Evolutionary conservation across 2,113 vertebrate species (phyloP), one percentile per base, ranked within the genome.

Genomic region (Hepsetus odoe): DNA sequence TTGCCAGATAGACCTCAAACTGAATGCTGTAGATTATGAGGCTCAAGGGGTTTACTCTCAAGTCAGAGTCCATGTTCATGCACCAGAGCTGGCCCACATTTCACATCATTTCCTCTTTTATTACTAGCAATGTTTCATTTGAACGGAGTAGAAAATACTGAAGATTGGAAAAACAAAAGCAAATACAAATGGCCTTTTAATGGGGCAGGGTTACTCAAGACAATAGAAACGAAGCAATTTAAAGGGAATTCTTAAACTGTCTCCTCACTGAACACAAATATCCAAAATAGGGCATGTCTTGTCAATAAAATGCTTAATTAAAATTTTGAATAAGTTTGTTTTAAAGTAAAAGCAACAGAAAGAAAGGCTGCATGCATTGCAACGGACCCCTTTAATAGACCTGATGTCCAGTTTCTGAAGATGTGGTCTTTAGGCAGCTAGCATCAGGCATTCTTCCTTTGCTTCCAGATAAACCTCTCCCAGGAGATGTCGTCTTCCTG

Each of bases 391-490:
- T n/a, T n/a, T n/a, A n/a, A n/a, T n/a, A n/a, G n/a, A n/a, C n/a
- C n/a, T n/a, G n/a, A n/a, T n/a, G n/a, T n/a, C n/a, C n/a, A n/a
- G n/a, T 51, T 40, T 42, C 32, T 30, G 56, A 59, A 59, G n/a
- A n/a, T 32, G 4, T 20, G 6, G 5, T 20, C 11, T 49, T n/a
- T 11, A 69, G n/a, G 32, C 32, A n/a, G 33, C 56, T 53, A 10
- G 28, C 33, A 28, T 64, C 32, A 68, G 59, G 32, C 46, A 65
- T 5, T 1, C 4, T 74, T 55, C 49, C 72, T 22, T 40, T 28
- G 18, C 32, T 64, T 22, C 20, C 65, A 68, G 74, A 80, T 79
- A 75, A 76, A 79, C 72, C 83, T 85, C 69, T 49, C 28, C 28
- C 55, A 28, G 53, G 44, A 71, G 69, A 72, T 22, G 55, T 72